Percentiles rank a stretch among this genome's conserved stretches.
Conservation (phyloP, 2,113 vertebrate species). For the Saguinus imperator region DNA sequence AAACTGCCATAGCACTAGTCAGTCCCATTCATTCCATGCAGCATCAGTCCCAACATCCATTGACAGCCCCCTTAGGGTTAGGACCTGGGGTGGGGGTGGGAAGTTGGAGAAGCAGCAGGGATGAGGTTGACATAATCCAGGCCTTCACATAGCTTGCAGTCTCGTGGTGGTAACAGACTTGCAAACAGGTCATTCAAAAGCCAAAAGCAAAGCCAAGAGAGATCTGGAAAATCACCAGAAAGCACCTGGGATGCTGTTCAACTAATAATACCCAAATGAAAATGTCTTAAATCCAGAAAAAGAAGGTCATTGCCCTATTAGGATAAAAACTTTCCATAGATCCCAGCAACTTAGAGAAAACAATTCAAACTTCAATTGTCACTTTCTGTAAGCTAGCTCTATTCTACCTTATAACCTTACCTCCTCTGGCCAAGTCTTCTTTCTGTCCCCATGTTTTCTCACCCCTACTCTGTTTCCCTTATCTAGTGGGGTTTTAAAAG, state of each 20-base stretch:
- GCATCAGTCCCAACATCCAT: background rate
- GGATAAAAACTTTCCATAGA: background rate
- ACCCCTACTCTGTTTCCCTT: background rate
- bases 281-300: background rate
- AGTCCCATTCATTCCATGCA: background rate
- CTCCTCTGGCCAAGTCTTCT: background rate
- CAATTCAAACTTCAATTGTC: background rate
- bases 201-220: slow-evolving; percentile 12
- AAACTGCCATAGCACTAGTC: slow-evolving; percentile 57
- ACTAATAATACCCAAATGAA: slow-evolving; percentile 53
- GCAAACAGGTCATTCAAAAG: background rate
- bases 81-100: background rate
- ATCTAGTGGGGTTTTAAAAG: background rate
- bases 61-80: background rate
- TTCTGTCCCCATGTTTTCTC: background rate
- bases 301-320: background rate
- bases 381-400: background rate
- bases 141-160: background rate
- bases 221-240: slow-evolving; percentile 72
- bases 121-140: background rate
- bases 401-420: background rate
- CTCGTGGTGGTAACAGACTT: background rate
- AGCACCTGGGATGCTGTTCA: slow-evolving; percentile 68
- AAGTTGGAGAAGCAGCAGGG: background rate
- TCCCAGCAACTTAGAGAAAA: background rate